phyloP scores from a whole-genome alignment of 1,140 invertebrate species.

The Drosophila funebris region DNA sequence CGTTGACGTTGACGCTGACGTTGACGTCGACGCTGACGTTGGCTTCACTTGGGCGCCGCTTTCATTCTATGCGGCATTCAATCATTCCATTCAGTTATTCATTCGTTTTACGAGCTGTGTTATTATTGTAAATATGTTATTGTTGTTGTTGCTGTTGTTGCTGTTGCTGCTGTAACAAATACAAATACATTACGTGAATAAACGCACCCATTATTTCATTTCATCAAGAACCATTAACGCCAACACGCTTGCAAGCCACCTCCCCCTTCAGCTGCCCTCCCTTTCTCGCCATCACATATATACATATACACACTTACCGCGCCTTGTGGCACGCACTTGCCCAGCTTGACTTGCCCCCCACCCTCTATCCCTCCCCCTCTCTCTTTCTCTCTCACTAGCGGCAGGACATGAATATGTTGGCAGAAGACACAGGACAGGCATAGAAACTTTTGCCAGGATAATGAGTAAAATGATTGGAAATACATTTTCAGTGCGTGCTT shows the following conservation, averaged over 20 bases:
- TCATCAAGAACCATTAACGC: constrained; percentile 82
- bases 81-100: constrained; percentile 77
- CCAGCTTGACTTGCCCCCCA: constrained; percentile 43
- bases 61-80: constrained; percentile 75
- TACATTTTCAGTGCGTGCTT: constrained; percentile 74
- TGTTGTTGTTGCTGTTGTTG: constrained; percentile 30
- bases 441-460: constrained; percentile 72
- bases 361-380: background rate
- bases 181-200: constrained; percentile 83
- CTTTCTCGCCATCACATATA: background rate
- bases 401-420: constrained; percentile 66
- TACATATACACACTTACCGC: constrained; percentile 44
- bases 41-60: constrained; percentile 65
- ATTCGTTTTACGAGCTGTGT: constrained; percentile 78
- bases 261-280: constrained; percentile 1
- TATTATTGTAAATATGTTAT: constrained; percentile 79
- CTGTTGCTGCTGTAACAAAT: constrained; percentile 73
- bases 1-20: constrained; percentile 1
- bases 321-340: constrained; percentile 58
- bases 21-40: constrained; percentile 19
- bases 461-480: constrained; percentile 82
- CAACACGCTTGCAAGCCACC: constrained; percentile 67
- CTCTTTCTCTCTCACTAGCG: background rate
- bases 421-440: constrained; percentile 41
- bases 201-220: constrained; percentile 82